Conservation (phyloP, 2,113 vertebrate species). For the Callipepla californica region DNA sequence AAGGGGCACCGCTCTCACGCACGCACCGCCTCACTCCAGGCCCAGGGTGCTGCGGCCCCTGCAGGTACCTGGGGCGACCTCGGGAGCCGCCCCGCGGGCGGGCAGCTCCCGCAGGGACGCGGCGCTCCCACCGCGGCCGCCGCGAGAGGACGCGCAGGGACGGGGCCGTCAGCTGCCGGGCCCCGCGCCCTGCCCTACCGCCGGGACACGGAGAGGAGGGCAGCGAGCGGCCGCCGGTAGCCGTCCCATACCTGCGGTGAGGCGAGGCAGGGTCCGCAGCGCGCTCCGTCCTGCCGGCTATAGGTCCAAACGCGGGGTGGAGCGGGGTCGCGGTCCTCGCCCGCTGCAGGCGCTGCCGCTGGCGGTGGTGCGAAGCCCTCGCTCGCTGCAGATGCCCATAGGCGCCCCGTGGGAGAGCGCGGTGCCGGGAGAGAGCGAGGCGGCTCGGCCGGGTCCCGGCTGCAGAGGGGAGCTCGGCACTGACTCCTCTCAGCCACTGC, state of each 20-base stretch:
- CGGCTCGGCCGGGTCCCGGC: constrained; percentile 7
- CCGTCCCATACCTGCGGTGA: constrained; percentile 69
- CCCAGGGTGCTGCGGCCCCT: neutral
- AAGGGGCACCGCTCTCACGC: constrained; percentile 25
- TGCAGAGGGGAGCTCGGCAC: constrained; percentile 68
- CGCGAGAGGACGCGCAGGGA: too few relatives aligned
- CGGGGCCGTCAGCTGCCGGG: too few relatives aligned
- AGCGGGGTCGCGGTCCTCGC: neutral
- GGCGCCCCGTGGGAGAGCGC: constrained; percentile 31
- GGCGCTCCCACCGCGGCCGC: too few relatives aligned
- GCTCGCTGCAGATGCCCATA: constrained; percentile 79
- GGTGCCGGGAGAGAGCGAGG: constrained; percentile 10
- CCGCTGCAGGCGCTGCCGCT: neutral
- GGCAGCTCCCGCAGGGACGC: too few relatives aligned
- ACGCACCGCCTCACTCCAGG: neutral
- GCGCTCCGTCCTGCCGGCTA: neutral
- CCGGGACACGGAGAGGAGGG: neutral
- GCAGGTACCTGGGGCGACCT: neutral
- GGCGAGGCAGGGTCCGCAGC: neutral
- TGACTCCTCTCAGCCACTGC: constrained; percentile 80
- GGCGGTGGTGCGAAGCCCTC: neutral
- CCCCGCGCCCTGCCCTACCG: too few relatives aligned
- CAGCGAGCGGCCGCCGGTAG: neutral
- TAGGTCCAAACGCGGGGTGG: neutral
- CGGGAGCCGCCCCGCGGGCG: neutral